Conservation (phyloP, 1,140 invertebrate genomes). For the Dysdera silvatica region DNA sequence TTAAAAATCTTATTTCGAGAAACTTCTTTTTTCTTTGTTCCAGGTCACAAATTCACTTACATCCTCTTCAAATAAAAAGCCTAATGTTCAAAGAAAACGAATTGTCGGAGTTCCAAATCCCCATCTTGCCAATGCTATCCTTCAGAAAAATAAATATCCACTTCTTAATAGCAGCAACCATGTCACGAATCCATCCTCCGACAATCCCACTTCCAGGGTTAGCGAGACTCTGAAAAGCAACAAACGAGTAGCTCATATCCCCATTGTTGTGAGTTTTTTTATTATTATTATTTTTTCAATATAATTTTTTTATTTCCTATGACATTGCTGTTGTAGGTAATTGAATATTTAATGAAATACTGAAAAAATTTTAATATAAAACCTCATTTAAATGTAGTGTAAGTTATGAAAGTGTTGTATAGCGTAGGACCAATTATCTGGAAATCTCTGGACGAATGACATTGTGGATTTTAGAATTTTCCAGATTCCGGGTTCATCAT, state of each 20-base stretch:
- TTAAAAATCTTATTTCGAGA: constrained; percentile 3
- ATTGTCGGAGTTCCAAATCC: constrained; percentile 38
- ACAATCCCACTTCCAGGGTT: background rate
- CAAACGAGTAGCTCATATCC: constrained; percentile 59
- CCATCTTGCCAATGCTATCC: constrained; percentile 7
- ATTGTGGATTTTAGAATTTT: too few relatives aligned
- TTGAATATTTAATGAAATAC: background rate
- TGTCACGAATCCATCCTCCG: background rate
- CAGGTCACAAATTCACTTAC: constrained; percentile 6
- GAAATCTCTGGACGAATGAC: too few relatives aligned
- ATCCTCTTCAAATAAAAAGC: background rate
- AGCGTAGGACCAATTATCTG: too few relatives aligned
- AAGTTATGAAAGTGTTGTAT: too few relatives aligned
- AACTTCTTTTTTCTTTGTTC: background rate
- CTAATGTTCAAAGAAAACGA: constrained; percentile 29
- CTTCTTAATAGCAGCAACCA: background rate
- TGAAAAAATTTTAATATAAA: too few relatives aligned
- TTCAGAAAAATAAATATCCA: background rate
- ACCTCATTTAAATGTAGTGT: too few relatives aligned
- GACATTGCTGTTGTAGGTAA: background rate
- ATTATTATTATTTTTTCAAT: background rate
- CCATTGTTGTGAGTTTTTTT: constrained; percentile 46
- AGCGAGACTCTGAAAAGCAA: constrained; percentile 55
- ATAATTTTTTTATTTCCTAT: background rate
- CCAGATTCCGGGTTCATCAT: too few relatives aligned